phyloP scores from a whole-genome alignment of 1,140 invertebrate species.

The Macrobrachium rosenbergii region DNA sequence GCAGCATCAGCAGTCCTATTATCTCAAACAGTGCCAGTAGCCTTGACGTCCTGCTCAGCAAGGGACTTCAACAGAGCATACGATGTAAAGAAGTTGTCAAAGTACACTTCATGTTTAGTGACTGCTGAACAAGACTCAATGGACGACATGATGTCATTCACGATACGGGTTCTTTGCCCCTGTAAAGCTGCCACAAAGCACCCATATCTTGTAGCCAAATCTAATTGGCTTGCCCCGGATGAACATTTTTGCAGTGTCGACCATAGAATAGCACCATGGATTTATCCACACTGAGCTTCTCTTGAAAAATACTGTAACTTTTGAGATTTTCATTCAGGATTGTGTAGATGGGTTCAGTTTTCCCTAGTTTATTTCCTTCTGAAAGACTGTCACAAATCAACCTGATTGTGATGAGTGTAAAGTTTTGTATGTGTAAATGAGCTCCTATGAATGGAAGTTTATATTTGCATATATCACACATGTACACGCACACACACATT shows the following conservation, averaged over 20 bases:
- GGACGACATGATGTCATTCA: background rate
- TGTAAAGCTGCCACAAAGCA: background rate
- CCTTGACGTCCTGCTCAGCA: background rate
- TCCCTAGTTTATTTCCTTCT: too few species aligned
- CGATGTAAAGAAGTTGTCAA: background rate
- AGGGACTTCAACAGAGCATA: background rate
- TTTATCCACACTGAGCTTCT: background rate
- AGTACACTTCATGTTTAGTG: background rate
- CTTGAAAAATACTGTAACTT: background rate
- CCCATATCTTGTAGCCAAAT: background rate
- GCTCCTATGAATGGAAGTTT: too few species aligned
- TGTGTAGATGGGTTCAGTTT: background rate
- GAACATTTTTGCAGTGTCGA: constrained; percentile 4
- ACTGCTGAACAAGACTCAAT: background rate
- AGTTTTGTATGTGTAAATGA: too few species aligned
- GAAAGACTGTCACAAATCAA: too few species aligned
- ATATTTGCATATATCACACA: background rate
- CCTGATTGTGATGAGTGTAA: too few species aligned
- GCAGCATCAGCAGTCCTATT: too few species aligned
- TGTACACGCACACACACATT: background rate
- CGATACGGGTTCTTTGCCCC: background rate
- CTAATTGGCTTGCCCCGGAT: background rate
- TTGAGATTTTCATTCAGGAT: background rate
- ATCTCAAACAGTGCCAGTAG: too few species aligned
- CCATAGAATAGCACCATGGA: background rate